Base-by-base conservation (phyloP, 1,140 invertebrate genomes). In the Cryptotermes secundus region DNA sequence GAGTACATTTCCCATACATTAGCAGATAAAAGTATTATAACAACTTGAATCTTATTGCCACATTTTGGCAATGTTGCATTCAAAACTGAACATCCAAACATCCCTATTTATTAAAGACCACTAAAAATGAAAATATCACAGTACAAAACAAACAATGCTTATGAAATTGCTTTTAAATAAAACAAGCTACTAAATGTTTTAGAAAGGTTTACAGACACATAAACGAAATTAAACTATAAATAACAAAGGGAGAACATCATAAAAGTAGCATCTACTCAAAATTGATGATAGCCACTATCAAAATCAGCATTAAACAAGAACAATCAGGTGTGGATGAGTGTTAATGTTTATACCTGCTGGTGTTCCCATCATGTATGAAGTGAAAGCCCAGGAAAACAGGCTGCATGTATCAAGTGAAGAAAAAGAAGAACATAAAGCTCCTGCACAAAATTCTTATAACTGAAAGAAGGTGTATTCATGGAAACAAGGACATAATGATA, bases 331-430 rank as follows among this genome's bases (percentile, higher is more conserved):
- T 72, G 26, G 2, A 72, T n/a, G n/a, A 31, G 9, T 72, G 59
- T 72, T 72, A 72, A n/a, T 72, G 59, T n/a, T 72, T 72, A 72
- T 72, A 72, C 59, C 59, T 72, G 59, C 59, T n/a, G 26, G 59
- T 72, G 26, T 72, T 72, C 14, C 59, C 59, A 72, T 72, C 59
- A 72, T n/a, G 79, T 81, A 79, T 36, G n/a, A 84, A 34, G 42
- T 84, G 35, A 84, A 84, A 84, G 42, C 42, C 80, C 84, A 84
- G 84, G 84, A 59, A 84, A 35, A 84, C 84, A 82, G 84, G 84
- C 84, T 84, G 84, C 84, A 84, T 83, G 83, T 83, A n/a, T 72
- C 24, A 84, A 72, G 72, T 45, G 31, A 84, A 80, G 59, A 72
- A 72, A 72, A 26, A 59, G 53, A 72, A 72, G 10, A 84, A 72